Conservation (phyloP, 2,113 vertebrate genomes). For the Sturnus vulgaris region DNA sequence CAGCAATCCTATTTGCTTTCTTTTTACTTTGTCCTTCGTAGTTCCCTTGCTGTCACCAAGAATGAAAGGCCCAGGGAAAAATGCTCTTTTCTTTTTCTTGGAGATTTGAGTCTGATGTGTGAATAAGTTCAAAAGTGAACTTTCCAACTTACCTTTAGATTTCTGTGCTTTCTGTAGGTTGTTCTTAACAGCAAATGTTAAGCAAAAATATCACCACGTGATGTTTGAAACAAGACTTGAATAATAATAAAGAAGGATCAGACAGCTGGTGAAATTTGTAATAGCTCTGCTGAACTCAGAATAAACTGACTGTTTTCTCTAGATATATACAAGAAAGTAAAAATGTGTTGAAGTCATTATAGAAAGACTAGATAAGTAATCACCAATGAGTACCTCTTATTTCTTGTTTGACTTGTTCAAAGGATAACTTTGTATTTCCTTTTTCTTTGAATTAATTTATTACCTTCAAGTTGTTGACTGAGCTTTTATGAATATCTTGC, state of each 20-base stretch:
- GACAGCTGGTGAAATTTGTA: neutral
- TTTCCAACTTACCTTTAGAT: neutral
- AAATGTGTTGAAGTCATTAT: neutral
- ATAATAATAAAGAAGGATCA: neutral
- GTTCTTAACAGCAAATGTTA: neutral
- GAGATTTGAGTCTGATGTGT: neutral
- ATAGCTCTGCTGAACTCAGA: neutral
- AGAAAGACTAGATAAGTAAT: neutral
- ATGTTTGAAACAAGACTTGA: neutral
- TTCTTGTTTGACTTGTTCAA: neutral
- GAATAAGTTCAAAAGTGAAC: neutral
- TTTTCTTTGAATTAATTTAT: neutral
- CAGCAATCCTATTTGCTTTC: neutral
- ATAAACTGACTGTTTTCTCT: neutral
- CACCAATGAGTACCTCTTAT: neutral
- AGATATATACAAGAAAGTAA: neutral
- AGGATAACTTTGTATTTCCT: neutral
- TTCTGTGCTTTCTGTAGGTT: neutral
- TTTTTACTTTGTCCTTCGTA: conserved; percentile 27
- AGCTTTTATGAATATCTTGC: neutral
- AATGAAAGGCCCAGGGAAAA: neutral
- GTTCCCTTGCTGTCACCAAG: conserved; percentile 13
- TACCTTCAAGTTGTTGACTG: neutral
- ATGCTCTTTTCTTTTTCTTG: neutral
- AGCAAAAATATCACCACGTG: neutral